Evolutionary conservation across 1,140 invertebrate genomes (phyloP).

Genomic region (Tyrophagus putrescentiae): DNA sequence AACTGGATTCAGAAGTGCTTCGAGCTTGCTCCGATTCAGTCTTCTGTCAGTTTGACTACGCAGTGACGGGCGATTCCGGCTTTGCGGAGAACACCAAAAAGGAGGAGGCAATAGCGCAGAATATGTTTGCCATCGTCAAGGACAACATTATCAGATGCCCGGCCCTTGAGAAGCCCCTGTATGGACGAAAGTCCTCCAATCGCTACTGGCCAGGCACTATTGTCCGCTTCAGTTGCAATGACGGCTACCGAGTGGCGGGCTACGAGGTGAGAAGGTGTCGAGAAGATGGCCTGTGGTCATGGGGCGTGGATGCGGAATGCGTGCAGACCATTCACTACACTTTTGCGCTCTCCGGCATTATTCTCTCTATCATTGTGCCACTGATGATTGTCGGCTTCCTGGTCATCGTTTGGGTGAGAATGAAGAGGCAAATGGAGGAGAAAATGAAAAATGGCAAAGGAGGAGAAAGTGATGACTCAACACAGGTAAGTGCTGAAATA

Average conservation of each 20-base stretch:
- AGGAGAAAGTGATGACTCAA: background rate
- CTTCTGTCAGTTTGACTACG: slow-evolving; percentile 74
- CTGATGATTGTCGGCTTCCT: background rate
- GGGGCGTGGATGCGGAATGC: slow-evolving; percentile 27
- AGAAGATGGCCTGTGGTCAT: slow-evolving; percentile 48
- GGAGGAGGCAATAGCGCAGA: slow-evolving; percentile 24
- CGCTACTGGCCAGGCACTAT: slow-evolving; percentile 69
- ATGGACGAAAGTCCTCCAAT: slow-evolving; percentile 76
- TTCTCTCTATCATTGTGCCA: background rate
- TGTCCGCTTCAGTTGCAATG: slow-evolving; percentile 76
- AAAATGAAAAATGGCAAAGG: background rate
- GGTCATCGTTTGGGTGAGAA: background rate
- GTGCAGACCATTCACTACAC: slow-evolving; percentile 49
- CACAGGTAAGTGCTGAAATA: no score
- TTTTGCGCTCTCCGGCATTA: background rate
- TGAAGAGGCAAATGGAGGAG: background rate
- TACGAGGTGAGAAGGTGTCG: slow-evolving; percentile 63
- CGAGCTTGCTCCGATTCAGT: slow-evolving; percentile 29
- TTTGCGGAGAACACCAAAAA: slow-evolving; percentile 62
- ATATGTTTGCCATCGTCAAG: slow-evolving; percentile 21
- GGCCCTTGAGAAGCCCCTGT: slow-evolving; percentile 67
- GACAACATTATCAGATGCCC: slow-evolving; percentile 58
- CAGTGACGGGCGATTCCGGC: slow-evolving; percentile 63
- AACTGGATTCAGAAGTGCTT: background rate
- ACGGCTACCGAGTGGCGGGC: slow-evolving; percentile 66